Evolutionary conservation across 2,797 vertebrate genomes (phyloP).

Genomic region (Peromyscus attwateri): DNA sequence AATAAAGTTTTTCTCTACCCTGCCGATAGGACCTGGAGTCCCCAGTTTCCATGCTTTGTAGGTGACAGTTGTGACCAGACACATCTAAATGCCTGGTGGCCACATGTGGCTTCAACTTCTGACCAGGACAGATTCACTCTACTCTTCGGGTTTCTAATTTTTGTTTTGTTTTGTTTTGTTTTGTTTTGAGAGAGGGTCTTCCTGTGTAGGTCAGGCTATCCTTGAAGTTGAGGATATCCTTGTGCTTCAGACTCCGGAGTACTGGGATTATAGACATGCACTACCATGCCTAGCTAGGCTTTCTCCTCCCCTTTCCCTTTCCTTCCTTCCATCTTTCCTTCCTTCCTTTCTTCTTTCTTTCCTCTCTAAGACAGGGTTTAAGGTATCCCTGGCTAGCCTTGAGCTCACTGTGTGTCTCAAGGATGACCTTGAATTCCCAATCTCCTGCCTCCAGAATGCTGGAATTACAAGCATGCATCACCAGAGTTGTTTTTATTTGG

Average conservation of each 20-base stretch:
- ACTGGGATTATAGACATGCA: background rate
- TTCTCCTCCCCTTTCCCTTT: rapidly evolving
- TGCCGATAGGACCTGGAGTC: background rate
- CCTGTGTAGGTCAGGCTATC: background rate
- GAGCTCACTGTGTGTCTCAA: background rate
- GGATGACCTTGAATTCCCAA: background rate
- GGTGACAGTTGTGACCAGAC: rapidly evolving
- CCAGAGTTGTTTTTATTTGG: background rate
- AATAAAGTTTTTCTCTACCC: background rate
- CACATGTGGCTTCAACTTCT: rapidly evolving
- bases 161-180: background rate
- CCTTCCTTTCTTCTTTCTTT: no score
- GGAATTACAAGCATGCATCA: background rate
- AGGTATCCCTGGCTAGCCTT: background rate
- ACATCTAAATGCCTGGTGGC: rapidly evolving
- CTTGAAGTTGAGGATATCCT: background rate
- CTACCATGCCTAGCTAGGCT: background rate
- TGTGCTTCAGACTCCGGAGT: background rate
- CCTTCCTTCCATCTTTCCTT: background rate
- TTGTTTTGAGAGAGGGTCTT: background rate
- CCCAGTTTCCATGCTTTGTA: rapidly evolving
- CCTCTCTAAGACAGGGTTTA: background rate
- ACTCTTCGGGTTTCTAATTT: no score
- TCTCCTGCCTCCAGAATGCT: background rate
- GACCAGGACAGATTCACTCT: background rate